A percentile compares a stretch with the other conserved stretches of the same genome.
phyloP scores from a whole-genome alignment of 2,888 invertebrate genomes.

The Hirtodrosophila histrioides region DNA sequence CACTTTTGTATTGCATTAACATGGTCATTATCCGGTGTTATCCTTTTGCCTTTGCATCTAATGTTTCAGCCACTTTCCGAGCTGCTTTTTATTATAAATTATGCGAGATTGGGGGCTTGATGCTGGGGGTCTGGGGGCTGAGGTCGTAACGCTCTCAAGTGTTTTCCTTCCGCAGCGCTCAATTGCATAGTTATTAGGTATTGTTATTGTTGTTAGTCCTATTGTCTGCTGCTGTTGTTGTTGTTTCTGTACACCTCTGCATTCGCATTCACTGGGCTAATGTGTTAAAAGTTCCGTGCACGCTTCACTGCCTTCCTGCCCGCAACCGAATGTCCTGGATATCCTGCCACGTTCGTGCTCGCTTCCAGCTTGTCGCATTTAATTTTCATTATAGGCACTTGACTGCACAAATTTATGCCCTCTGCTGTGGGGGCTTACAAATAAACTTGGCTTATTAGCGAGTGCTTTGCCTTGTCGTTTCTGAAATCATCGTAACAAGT shows the following conservation, averaged over 20 bases:
- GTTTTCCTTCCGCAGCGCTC: conserved; percentile 57
- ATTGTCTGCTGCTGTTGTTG: conserved; percentile 28
- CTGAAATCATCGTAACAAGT: not conserved
- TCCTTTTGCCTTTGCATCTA: conserved; percentile 59
- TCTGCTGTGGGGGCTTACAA: conserved; percentile 20
- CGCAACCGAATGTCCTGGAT: conserved; percentile 28
- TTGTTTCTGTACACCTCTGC: conserved; percentile 57
- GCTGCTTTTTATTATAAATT: conserved; percentile 49
- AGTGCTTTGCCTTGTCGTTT: conserved; percentile 3
- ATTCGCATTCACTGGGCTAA: conserved; percentile 54
- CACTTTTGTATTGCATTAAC: conserved; percentile 79
- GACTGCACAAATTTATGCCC: conserved; percentile 61
- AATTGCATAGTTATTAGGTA: conserved; percentile 69
- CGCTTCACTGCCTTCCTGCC: conserved; percentile 60
- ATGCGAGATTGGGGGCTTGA: conserved; percentile 11
- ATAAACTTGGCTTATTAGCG: conserved; percentile 49
- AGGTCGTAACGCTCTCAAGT: conserved; percentile 48
- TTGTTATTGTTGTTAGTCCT: conserved; percentile 35
- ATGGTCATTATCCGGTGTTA: conserved; percentile 72
- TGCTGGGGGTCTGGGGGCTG: not conserved
- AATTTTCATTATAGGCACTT: conserved; percentile 74
- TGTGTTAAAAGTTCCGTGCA: conserved; percentile 68
- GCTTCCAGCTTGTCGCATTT: conserved; percentile 55
- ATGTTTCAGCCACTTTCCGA: conserved; percentile 43
- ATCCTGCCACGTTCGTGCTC: conserved; percentile 8